Percentiles rank a stretch among this genome's conserved stretches.
Conservation (phyloP, 2,888 invertebrate species). For the Heliconius cydno region DNA sequence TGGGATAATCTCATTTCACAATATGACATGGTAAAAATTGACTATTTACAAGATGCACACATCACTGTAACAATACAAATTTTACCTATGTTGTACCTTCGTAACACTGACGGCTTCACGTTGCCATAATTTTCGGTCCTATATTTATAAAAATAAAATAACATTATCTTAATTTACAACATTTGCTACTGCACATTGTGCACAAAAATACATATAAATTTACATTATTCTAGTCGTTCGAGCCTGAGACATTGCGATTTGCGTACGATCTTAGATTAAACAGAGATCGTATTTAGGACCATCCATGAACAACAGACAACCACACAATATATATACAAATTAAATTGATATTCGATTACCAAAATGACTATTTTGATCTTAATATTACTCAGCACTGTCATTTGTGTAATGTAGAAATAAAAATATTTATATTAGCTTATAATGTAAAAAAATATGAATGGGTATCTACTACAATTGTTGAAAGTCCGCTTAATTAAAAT, state of each 20-base stretch:
- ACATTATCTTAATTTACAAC: conserved; percentile 73
- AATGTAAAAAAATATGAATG: conserved; percentile 37
- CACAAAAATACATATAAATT: conserved; percentile 64
- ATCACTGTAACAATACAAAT: conserved; percentile 71
- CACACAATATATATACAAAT: conserved; percentile 53
- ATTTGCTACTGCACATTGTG: conserved; percentile 75
- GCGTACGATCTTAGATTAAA: conserved; percentile 47
- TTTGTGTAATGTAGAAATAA: conserved; percentile 40
- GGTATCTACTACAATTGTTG: conserved; percentile 14
- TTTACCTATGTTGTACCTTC: conserved; percentile 79
- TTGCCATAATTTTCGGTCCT: conserved; percentile 67
- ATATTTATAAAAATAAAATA: conserved; percentile 79
- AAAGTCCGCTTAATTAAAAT: conserved; percentile 40
- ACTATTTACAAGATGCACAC: conserved; percentile 78
- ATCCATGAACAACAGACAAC: conserved; percentile 16
- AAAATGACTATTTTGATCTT: conserved; percentile 43
- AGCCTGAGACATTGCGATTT: conserved; percentile 44
- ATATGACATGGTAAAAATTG: conserved; percentile 79
- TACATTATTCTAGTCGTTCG: conserved; percentile 51
- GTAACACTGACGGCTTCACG: conserved; percentile 64
- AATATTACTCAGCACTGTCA: conserved; percentile 42
- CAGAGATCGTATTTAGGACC: conserved; percentile 26
- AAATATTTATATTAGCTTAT: conserved; percentile 40
- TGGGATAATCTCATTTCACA: conserved; percentile 82
- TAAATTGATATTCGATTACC: conserved; percentile 44